A percentile compares a stretch with the other conserved stretches of the same genome.
phyloP scores from a whole-genome alignment of 1,140 invertebrate genomes.

The Micrasema minimum region DNA sequence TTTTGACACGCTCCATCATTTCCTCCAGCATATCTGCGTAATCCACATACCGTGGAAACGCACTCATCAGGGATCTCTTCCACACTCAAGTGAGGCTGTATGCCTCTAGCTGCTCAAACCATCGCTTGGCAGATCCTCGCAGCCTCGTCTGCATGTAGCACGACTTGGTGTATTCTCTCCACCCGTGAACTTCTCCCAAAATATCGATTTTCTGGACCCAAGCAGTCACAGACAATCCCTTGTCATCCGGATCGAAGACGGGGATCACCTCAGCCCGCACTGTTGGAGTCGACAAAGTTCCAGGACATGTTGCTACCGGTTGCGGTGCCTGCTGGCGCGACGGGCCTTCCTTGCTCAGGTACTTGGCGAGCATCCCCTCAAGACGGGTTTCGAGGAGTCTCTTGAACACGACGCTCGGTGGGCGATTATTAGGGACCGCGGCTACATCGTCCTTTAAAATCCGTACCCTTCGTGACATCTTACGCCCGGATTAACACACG shows the following conservation, averaged over 20 bases:
- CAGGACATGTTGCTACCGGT: no score
- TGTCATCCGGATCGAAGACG: not conserved
- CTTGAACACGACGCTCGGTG: no score
- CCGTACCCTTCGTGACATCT: no score
- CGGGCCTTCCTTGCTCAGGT: no score
- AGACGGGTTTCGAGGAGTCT: no score
- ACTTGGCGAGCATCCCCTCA: no score
- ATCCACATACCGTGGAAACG: not conserved
- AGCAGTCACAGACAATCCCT: not conserved
- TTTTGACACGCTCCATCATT: no score
- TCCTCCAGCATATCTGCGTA: not conserved
- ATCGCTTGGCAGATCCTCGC: not conserved
- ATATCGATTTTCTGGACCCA: conserved; percentile 5
- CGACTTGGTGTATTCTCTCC: not conserved
- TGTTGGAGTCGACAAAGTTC: no score
- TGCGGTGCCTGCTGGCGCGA: no score
- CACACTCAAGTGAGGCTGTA: not conserved
- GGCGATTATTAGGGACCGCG: no score
- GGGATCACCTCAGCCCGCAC: not conserved
- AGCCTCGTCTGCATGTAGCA: conserved; percentile 15
- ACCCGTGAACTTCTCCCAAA: not conserved
- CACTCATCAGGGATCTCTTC: not conserved
- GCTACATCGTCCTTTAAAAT: no score
- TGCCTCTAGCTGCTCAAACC: not conserved
- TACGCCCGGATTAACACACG: no score